phyloP scores from a whole-genome alignment of 2,797 vertebrate genomes.

The Micropoecilia bifurca region DNA sequence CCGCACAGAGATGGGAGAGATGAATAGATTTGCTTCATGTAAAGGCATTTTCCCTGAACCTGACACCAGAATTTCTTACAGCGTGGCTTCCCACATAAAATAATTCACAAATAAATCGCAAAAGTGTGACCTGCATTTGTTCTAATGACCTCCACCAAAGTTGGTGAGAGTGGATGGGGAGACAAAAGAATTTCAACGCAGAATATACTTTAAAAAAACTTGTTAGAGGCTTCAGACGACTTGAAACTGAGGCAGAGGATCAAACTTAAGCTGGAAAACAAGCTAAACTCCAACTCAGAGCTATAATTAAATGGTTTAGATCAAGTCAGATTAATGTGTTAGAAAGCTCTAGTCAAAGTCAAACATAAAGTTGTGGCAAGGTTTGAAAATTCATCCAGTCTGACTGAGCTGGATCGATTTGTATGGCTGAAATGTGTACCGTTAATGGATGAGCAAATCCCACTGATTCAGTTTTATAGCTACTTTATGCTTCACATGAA shows the following conservation, averaged over 20 bases:
- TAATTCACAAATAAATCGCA: neutral
- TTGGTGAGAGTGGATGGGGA: neutral
- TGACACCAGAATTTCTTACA: neutral
- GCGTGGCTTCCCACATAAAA: neutral
- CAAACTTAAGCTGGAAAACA: neutral
- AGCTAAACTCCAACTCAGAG: neutral
- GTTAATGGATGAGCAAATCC: neutral
- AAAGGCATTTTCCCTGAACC: conserved; percentile 6
- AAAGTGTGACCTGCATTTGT: neutral
- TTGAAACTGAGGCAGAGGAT: neutral
- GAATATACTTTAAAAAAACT: neutral
- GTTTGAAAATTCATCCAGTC: neutral
- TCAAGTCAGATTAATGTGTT: neutral
- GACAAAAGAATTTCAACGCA: neutral
- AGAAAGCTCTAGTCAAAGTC: neutral
- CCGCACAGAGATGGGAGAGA: neutral
- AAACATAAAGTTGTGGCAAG: neutral
- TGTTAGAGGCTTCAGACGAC: neutral
- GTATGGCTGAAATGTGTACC: neutral
- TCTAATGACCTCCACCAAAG: neutral
- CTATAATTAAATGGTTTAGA: neutral
- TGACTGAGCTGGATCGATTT: neutral
- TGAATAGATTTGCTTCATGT: neutral
- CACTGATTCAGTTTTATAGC: too few species aligned
- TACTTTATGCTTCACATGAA: neutral